Evolutionary conservation across 2,888 invertebrate species (phyloP).

Genomic region (Oligia latruncula): DNA sequence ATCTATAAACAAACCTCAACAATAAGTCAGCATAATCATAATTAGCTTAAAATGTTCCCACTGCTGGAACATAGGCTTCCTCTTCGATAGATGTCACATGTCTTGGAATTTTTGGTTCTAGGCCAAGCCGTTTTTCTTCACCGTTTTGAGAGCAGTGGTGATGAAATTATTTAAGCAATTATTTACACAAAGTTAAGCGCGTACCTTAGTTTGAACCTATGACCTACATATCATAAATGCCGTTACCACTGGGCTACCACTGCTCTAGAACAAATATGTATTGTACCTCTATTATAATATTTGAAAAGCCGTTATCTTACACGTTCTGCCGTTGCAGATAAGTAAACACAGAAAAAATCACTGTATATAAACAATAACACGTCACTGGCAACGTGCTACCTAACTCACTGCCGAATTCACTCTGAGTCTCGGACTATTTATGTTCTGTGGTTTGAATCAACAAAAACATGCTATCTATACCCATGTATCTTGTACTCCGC

Average conservation of each 20-base stretch:
- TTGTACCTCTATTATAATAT: background rate
- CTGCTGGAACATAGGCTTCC: no score
- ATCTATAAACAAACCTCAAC: no score
- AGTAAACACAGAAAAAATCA: constrained; percentile 7
- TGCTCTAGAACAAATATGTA: background rate
- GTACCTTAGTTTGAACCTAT: no score
- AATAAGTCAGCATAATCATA: no score
- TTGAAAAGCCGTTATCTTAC: background rate
- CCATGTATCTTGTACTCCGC: background rate
- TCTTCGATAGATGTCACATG: background rate
- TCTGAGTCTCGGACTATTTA: constrained; percentile 4
- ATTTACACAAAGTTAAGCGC: background rate
- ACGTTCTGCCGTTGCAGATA: background rate
- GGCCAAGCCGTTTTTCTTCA: no score
- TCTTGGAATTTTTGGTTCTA: background rate
- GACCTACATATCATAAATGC: no score
- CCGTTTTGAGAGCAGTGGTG: background rate
- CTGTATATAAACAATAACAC: constrained; percentile 2
- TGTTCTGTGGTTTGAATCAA: no score
- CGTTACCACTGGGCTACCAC: background rate
- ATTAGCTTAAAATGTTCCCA: no score
- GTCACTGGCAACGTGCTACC: constrained; percentile 9
- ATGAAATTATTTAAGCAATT: background rate
- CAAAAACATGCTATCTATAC: background rate
- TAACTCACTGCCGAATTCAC: background rate